These are phyloP conservation scores for Gnathonemus longibarbis DNA, from an alignment of 2,113 vertebrate species.

Conservation along the genomic window DNA sequence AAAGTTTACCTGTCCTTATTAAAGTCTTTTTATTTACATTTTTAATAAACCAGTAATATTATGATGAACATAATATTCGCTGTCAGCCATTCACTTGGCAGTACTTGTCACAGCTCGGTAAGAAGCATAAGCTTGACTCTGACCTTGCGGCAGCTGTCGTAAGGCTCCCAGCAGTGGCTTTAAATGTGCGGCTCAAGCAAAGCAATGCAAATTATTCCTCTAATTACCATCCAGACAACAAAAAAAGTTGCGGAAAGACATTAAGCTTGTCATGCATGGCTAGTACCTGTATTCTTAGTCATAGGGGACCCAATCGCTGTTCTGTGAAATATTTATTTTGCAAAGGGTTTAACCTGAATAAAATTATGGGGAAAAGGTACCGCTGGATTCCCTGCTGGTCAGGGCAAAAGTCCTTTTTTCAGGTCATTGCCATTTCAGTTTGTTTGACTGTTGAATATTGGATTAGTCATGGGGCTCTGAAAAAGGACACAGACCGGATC, in stretches of 20 bases:
- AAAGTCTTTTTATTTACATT: neutral
- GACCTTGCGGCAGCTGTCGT: neutral
- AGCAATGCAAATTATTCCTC: neutral
- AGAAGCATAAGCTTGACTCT: neutral
- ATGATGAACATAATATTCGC: neutral
- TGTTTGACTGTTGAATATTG: neutral
- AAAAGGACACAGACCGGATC: neutral
- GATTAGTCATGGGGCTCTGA: neutral
- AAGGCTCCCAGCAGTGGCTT: neutral
- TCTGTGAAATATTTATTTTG: constrained; percentile 4
- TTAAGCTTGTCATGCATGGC: neutral
- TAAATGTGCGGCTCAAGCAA: neutral
- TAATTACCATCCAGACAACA: neutral
- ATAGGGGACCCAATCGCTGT: neutral
- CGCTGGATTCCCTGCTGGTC: neutral
- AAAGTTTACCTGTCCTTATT: neutral
- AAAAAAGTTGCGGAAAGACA: neutral
- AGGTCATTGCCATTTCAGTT: neutral
- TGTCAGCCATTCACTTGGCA: neutral
- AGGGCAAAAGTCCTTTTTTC: neutral
- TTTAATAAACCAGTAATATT: neutral
- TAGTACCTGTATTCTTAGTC: neutral
- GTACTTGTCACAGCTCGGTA: neutral
- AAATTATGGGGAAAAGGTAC: neutral
- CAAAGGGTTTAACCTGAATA: neutral